Conservation (phyloP, 2,888 invertebrate species). For the Papilio elwesi region DNA sequence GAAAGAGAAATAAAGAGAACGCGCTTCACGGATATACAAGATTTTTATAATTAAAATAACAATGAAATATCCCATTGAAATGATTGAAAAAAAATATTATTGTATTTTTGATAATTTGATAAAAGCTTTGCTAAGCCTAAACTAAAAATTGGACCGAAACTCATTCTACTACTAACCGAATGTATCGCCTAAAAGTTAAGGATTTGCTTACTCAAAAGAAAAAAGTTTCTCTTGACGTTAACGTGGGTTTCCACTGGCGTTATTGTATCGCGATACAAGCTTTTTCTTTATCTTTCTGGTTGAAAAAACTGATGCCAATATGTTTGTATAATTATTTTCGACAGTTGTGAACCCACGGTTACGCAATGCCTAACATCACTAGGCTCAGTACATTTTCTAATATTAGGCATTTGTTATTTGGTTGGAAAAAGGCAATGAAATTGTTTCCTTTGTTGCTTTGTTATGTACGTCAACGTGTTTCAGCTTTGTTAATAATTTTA, state of each 20-base stretch:
- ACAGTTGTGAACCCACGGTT: not conserved
- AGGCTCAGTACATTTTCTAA: not conserved
- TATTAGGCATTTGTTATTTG: not conserved
- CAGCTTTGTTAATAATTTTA: not conserved
- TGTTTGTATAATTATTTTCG: too few species aligned
- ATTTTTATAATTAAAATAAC: constrained; percentile 26
- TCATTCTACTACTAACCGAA: constrained; percentile 1
- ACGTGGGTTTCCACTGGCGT: too few species aligned
- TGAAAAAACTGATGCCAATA: too few species aligned
- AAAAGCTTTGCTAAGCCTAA: constrained; percentile 35
- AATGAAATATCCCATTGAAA: not conserved
- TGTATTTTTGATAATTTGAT: constrained; percentile 26
- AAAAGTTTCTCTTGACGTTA: not conserved
- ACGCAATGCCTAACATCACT: constrained; percentile 1
- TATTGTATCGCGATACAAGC: too few species aligned
- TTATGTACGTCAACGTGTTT: not conserved
- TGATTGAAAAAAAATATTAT: constrained; percentile 35
- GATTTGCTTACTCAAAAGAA: not conserved
- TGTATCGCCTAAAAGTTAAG: not conserved
- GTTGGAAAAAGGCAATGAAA: not conserved
- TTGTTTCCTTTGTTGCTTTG: not conserved
- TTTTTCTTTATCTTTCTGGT: too few species aligned
- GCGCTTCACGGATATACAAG: constrained; percentile 35
- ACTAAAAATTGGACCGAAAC: constrained; percentile 13
- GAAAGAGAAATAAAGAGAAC: constrained; percentile 61